Evolutionary conservation across 1,140 invertebrate species (phyloP), one percentile per base, ranked within the genome.

Genomic region (Drosophila sechellia): DNA sequence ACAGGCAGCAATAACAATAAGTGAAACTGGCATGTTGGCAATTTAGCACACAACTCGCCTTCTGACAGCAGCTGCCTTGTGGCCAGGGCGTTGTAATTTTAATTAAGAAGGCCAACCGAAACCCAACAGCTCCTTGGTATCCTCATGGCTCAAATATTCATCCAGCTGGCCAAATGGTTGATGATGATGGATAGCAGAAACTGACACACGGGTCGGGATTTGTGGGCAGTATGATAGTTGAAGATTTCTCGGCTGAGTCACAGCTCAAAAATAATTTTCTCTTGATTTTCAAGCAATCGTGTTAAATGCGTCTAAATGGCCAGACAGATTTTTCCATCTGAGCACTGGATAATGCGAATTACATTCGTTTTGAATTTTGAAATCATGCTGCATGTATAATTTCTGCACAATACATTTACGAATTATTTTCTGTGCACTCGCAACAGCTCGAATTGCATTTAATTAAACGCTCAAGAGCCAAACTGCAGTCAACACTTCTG

Each of bases 181-280:
- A 75, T 75, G 72, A 76, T 76, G 72, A 76, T 76, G 73, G 72
- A 76, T 76, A 42, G 72, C 43, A n/a, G 37, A 27, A 76, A 65
- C 72, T 76, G 72, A 76, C 72, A 76, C 25, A 25, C 25, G 52
- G 52, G 46, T 39, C 70, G 45, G 58, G 37, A 74, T 74, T 74
- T 74, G 70, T 43, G 57, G 70, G 40, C 49, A 31, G 45, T 64
- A 50, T 63, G 70, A 74, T 74, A 74, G 63, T 58, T 64, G 58
- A 34, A 55, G 64, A 54, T 37, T 46, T 40, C 27, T 27, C n/a
- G 40, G 20, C 3, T 20, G 17, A 40, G 54, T 45, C 46, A 35
- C 22, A 70, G 43, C 35, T 70, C 50, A 57, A 40, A 69, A 27
- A 31, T 10, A 31, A 37, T 63, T 46, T 20, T 15, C 5, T n/a